Evolutionary conservation across 1,140 invertebrate species (phyloP).

Genomic region (Drosophila tsacasi): DNA sequence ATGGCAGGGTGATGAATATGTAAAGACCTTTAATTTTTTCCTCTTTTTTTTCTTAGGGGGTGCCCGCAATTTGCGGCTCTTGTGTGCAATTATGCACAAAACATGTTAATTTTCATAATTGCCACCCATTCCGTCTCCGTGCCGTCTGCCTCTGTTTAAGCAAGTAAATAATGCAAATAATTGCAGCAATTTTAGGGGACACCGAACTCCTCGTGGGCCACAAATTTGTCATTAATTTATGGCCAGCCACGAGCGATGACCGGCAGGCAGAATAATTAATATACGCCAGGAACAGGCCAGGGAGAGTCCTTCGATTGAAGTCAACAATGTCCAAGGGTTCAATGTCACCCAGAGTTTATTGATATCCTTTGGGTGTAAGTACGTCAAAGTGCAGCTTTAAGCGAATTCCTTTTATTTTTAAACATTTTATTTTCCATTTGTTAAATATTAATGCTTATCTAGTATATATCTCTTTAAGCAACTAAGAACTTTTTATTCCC

Average conservation of each 20-base stretch:
- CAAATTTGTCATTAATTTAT: constrained; percentile 68
- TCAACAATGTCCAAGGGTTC: constrained; percentile 49
- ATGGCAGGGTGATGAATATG: constrained; percentile 50
- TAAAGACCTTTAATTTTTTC: constrained; percentile 21
- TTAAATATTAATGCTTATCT: too few relatives aligned
- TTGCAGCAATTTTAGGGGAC: constrained; percentile 59
- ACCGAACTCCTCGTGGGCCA: constrained; percentile 38
- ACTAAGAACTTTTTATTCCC: too few relatives aligned
- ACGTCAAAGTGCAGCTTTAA: background rate
- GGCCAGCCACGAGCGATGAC: constrained; percentile 57
- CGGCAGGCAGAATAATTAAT: constrained; percentile 64
- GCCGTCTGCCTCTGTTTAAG: constrained; percentile 8
- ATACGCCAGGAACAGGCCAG: constrained; percentile 18
- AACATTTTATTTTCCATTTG: background rate
- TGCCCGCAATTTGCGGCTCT: constrained; percentile 15
- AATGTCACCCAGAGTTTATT: constrained; percentile 52
- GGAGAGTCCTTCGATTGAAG: constrained; percentile 14
- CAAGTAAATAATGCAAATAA: constrained; percentile 63
- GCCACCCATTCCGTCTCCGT: constrained; percentile 8
- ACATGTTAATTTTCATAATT: constrained; percentile 63
- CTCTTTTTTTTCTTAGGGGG: background rate
- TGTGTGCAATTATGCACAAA: constrained; percentile 26
- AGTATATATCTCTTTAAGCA: background rate
- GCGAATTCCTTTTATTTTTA: background rate
- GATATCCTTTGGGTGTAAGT: constrained; percentile 5